Evolutionary conservation across 2,113 vertebrate species (phyloP).

Genomic region (Danio rerio): DNA sequence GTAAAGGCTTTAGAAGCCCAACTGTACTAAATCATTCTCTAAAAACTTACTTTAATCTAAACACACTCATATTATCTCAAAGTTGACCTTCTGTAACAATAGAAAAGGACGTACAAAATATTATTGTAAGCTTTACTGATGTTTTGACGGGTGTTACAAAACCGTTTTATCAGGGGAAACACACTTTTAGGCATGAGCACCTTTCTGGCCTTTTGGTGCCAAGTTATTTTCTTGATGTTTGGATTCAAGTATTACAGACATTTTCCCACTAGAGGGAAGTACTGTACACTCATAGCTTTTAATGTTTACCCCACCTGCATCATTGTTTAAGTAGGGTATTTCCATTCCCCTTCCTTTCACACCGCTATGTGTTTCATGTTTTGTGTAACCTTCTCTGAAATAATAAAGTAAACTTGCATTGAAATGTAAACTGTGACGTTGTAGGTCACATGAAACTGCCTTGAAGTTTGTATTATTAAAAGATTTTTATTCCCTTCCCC

Average conservation of each 20-base stretch:
- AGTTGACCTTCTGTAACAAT: not conserved
- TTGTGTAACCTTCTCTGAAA: not conserved
- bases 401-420: slow-evolving; percentile 4
- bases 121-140: not conserved
- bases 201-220: not conserved
- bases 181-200: not conserved
- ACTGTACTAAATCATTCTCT: not conserved
- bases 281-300: not conserved
- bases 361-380: not conserved
- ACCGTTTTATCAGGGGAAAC: slow-evolving; percentile 6
- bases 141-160: not conserved
- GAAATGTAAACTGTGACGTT: not conserved
- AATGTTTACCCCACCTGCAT: not conserved
- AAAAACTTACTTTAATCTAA: not conserved
- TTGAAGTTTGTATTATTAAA: not conserved
- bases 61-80: not conserved
- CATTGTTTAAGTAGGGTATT: not conserved
- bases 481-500: not conserved
- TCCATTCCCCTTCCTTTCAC: not conserved
- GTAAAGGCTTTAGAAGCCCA: not conserved
- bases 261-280: slow-evolving; percentile 43
- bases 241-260: slow-evolving; percentile 20
- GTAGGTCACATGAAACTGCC: not conserved
- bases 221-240: slow-evolving; percentile 12
- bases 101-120: not conserved